Base-by-base conservation (phyloP, 2,888 invertebrate species). In the Cecidostiba fungosa region DNA sequence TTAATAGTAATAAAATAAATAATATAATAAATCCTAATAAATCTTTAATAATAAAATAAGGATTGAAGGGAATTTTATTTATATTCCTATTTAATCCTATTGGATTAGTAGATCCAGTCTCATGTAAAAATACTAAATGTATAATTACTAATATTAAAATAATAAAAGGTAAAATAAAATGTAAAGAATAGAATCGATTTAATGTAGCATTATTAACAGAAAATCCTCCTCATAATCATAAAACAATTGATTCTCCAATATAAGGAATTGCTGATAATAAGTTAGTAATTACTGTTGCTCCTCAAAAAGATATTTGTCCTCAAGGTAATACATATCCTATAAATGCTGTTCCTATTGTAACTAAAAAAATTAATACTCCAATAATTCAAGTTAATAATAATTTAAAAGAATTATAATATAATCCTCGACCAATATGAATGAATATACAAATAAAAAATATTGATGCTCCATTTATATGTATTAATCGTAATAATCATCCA, bases 261-360 rank as follows among this genome's bases (percentile, higher is more conserved):
- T 95, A 96, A 0, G 97, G 96, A 14, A 97, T 95, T 3, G 96
- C 96, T 0, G 97, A 96, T 87, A 97, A 86, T 89, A 97, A 89
- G 91, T 96, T 97, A 50, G 96, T 96, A 95, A 97, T 97, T n/a
- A 97, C 96, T 62, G 96, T 96, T 0, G 96, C 96, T 1, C 96
- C 96, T 95, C 97, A 97, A 92, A 96, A 97, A 0, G 96, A 97
- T 95, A 97, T 97, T 96, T 97, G 96, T 10, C 96, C 96, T 93
- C 97, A 97, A 0, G 96, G 96, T 90, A 97, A 88, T 0, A 97
- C 96, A 94, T 97, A 97, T 0, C 97, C 97, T 94, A 97, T 94
- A 92, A 97, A 97, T 32, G 96, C 96, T 76, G 96, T 96, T 91
- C 93, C 95, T 95, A 97, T 97, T 87, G 95, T 93, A 92, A 95